Base-by-base conservation (phyloP, 2,113 vertebrate genomes). In the Alectura lathami region DNA sequence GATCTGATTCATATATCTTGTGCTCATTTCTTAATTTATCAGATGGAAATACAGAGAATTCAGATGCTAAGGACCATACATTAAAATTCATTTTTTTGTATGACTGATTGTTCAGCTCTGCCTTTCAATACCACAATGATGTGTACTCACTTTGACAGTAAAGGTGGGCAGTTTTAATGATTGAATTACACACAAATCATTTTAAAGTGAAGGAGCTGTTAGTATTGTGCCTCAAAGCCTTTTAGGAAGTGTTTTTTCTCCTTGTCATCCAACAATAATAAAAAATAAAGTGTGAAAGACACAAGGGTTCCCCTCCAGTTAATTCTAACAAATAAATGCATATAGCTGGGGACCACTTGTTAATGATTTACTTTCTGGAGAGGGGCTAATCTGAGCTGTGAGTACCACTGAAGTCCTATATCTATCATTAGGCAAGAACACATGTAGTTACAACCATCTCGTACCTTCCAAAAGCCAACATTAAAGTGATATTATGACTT, bases 161-260 rank as follows among this genome's bases (percentile, higher is more conserved):
- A 89, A 83, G 70, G 36, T 88, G 57, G 67, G 63, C n/a, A 80
- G 29, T 62, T 92, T 66, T 78, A 88, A 74, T 81, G 10, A 88
- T 74, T 82, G 64, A 69, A 89, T 87, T 83, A 87, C 0, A 2
- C 12, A 53, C 45, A 17, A 83, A 36, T 87, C 2, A 68, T 64
- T 96, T 92, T 79, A 68, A 93, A 87, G 57, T 69, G 63, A 76
- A 45, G 36, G 59, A 83, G 27, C 60, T 91, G 48, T 79, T 88
- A 51, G 20, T 88, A 48, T 79, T 89, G 53, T 56, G 43, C 48
- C 47, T 88, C 57, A 94, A 60, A 94, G 59, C 59, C 48, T 92
- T 95, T 80, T 57, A 86, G 53, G 47, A 64, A 72, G 40, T 26
- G 22, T 76, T 94, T 74, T 92, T 93, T 86, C 59, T 86, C 36